These are phyloP conservation scores for Pseudomyrmex concolor DNA, from an alignment of 1,140 invertebrate genomes.

Conservation along the genomic window DNA sequence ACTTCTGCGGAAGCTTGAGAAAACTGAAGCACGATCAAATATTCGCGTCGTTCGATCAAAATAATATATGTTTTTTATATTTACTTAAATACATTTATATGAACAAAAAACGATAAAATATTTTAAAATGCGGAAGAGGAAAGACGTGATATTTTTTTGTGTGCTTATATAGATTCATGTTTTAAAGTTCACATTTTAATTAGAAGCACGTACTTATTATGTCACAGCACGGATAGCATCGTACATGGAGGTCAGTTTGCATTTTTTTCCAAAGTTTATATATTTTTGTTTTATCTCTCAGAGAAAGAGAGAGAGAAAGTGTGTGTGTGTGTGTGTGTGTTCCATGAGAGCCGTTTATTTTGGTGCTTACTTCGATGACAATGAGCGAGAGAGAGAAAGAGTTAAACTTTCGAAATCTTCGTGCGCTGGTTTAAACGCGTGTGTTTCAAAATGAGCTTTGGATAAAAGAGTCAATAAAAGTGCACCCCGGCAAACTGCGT, in stretches of 20 bases:
- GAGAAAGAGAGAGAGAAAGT: too few species aligned
- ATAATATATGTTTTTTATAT: constrained; percentile 19
- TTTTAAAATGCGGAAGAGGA: too few species aligned
- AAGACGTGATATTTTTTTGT: not conserved
- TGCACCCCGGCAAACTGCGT: not conserved
- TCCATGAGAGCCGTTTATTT: constrained; percentile 23
- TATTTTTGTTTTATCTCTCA: too few species aligned
- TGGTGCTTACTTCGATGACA: not conserved
- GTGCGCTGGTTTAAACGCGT: not conserved
- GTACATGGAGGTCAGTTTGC: not conserved
- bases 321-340: too few species aligned
- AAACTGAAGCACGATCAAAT: constrained; percentile 21
- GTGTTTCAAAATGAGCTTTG: constrained; percentile 21
- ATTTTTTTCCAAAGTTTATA: constrained; percentile 2
- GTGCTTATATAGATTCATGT: not conserved
- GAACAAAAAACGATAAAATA: not conserved
- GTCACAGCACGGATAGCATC: not conserved
- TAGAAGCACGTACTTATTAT: not conserved
- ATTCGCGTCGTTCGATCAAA: not conserved
- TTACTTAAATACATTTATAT: constrained; percentile 26
- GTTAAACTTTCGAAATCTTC: not conserved
- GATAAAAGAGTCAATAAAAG: constrained; percentile 33
- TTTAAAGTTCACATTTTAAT: constrained; percentile 18
- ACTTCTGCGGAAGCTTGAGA: constrained; percentile 20
- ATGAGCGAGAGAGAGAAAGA: not conserved